phyloP scores from a whole-genome alignment of 2,888 invertebrate species.

The Globia sparganii region DNA sequence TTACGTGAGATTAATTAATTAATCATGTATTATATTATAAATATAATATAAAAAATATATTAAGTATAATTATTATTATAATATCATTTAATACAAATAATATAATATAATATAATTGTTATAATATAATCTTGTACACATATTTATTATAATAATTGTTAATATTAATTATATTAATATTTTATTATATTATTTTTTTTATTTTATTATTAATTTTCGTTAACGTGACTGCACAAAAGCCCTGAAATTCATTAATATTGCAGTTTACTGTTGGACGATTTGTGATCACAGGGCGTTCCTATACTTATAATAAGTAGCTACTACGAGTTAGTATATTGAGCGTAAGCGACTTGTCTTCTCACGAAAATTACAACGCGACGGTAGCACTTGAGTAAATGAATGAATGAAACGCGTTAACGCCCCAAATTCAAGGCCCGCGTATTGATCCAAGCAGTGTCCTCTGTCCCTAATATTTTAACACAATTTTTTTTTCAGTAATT shows the following conservation, averaged over 20 bases:
- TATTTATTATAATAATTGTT: too few relatives aligned
- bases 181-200: too few relatives aligned
- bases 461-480: not conserved
- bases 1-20: not conserved
- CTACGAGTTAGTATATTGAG: not conserved
- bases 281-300: not conserved
- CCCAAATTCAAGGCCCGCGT: constrained; percentile 32
- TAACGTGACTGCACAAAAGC: not conserved
- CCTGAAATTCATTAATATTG: not conserved
- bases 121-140: too few relatives aligned
- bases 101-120: too few relatives aligned
- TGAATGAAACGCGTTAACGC: constrained; percentile 26
- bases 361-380: not conserved
- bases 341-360: not conserved
- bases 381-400: constrained; percentile 3
- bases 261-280: not conserved
- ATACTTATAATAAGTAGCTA: not conserved
- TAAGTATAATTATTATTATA: too few relatives aligned
- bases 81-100: too few relatives aligned
- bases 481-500: too few relatives aligned
- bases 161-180: too few relatives aligned
- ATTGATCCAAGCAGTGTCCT: constrained; percentile 29
- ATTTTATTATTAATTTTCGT: too few relatives aligned
- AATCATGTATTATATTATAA: too few relatives aligned
- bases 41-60: too few relatives aligned